Conservation (phyloP, 1,140 invertebrate genomes). For the Semibalanus balanoides region DNA sequence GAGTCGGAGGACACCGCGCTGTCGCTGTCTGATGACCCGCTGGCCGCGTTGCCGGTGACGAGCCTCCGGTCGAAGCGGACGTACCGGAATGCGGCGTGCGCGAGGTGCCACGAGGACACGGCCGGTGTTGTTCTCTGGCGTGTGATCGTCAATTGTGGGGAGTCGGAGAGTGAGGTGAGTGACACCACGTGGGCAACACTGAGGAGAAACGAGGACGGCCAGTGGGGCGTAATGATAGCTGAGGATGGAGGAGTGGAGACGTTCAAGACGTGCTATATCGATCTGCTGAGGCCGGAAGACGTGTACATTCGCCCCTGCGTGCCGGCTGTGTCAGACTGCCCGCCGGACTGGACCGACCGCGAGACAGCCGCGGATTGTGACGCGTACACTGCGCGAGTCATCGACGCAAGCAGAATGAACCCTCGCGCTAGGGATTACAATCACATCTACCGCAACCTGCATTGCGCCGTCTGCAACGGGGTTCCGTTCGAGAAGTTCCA, state of each 20-base stretch:
- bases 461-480: constrained; percentile 42
- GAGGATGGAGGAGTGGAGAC: constrained; percentile 24
- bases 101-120: constrained; percentile 36
- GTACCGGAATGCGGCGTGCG: constrained; percentile 41
- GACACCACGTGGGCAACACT: constrained; percentile 15
- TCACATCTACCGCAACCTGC: constrained; percentile 35
- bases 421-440: neutral
- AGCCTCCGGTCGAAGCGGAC: constrained; percentile 31
- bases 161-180: constrained; percentile 9
- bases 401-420: constrained; percentile 13
- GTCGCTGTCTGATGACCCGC: constrained; percentile 26
- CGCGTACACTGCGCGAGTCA: constrained; percentile 33
- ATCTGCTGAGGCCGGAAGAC: constrained; percentile 22
- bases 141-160: constrained; percentile 30
- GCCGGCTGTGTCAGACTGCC: constrained; percentile 25
- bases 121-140: constrained; percentile 29
- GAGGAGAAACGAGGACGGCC: constrained; percentile 13
- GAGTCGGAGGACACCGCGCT: neutral
- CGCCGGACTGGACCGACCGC: constrained; percentile 26
- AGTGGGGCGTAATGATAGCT: constrained; percentile 21
- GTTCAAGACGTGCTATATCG: constrained; percentile 10
- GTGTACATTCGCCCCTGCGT: constrained; percentile 24
- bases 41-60: constrained; percentile 33
- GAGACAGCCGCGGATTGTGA: constrained; percentile 24
- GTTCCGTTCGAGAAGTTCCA: constrained; percentile 28